Evolutionary conservation across 2,888 invertebrate species (phyloP), one percentile per base, ranked within the genome.

Genomic region (Sphinx pinastri): DNA sequence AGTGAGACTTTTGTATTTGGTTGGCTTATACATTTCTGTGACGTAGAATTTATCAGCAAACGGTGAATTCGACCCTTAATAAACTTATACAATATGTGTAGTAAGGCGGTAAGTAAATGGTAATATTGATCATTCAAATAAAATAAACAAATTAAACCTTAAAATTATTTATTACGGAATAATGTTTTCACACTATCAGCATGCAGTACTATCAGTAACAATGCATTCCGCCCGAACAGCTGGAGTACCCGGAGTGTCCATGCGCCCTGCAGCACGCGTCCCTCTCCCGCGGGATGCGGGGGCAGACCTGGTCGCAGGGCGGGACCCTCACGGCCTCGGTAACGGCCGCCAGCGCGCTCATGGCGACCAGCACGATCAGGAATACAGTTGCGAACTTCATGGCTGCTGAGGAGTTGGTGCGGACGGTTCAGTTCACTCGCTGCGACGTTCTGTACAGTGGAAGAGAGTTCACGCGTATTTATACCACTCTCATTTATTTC

Each of bases 211-310:
- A 16, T 55, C 19, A 55, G 19, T 55, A 19, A 55, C 55, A 55
- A 16, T 19, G 0, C 55, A 55, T 55, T 55, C 55, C 55, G 16
- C 19, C 19, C 2, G 19, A 55, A 55, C 55, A 55, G 55, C 55
- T 55, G 19, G 19, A 19, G 19, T 19, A 19, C 12, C 55, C 55
- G 11, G 19, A 19, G 55, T 55, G 12, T 19, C 55, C 55, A 12
- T 55, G 55, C 1, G 55, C 55, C 55, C 55, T 55, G 55, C 55
- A 55, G 19, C 55, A 55, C 55, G 10, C 55, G 55, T 55, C 11
- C 2, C 19, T 55, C 55, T 55, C 55, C 3, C 10, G 19, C 2
- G 2, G 3, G 19, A 19, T 55, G 19, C 55, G 55, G 19, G 0
- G 2, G 19, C 55, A 55, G 3, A 55, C 55, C 55, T 55, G 8